Evolutionary conservation across 2,113 vertebrate genomes (phyloP), one percentile per base, ranked within the genome.

Genomic region (Triplophysa dalaica): DNA sequence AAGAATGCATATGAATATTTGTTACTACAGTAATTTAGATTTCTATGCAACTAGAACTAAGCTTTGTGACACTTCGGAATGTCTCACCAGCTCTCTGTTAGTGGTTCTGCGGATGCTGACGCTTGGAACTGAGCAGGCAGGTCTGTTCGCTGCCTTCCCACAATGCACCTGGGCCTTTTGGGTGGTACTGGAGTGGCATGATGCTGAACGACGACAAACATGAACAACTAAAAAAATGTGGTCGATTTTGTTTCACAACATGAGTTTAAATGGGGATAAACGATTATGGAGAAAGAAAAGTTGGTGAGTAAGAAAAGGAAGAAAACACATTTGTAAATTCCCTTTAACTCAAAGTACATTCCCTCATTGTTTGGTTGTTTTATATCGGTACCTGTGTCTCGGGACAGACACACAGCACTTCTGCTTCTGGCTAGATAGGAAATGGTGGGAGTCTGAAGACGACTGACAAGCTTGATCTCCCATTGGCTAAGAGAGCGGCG

Each of bases 181-280:
- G 77, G 70, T 21, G 78, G 62, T 73, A 84, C 92, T 90, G 90
- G 91, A 92, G 75, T 95, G 96, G 92, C 92, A 97, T 92, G 96
- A 98, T 89, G 93, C 97, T 99, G 96, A 96, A 94, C 95, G 95
- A 87, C 93, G 96, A 97, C 97, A 99, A 94, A 98, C 87, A 93
- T 94, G 96, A 90, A 96, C 94, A 93, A 95, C 97, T 98, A 92
- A 92, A 86, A 89, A 63, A 9, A 26, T 63, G 8, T 78, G 10
- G n/a, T n/a, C n/a, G n/a, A n/a, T n/a, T 66, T 58, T 77, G 78
- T 60, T 61, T 60, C n/a, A 21, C 19, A 58, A 21, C n/a, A 21
- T 8, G 62, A 60, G 72, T 77, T 69, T 13, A 10, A 22, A 75
- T 43, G 77, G 79, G 52, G 41, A 45, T 11, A 48, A 69, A 9